phyloP scores from a whole-genome alignment of 2,113 vertebrate genomes.

The Rhabdomys dilectus region DNA sequence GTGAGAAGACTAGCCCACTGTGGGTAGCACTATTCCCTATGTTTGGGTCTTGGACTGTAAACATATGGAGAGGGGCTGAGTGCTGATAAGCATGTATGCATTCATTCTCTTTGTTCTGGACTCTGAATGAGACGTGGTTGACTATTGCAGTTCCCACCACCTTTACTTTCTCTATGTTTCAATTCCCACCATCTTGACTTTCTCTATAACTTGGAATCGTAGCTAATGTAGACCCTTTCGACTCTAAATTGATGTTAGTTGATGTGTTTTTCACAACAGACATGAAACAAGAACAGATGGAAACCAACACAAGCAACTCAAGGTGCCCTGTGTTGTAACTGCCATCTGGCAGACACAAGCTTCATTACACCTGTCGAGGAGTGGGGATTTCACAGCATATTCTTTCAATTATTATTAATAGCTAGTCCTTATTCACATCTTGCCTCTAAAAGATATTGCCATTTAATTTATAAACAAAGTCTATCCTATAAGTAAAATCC shows the following conservation, averaged over 20 bases:
- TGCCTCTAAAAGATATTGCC: not conserved
- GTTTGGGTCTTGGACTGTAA: not conserved
- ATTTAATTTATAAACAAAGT: not conserved
- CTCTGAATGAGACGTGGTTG: not conserved
- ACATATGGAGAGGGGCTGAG: not conserved
- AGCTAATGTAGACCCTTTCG: not conserved
- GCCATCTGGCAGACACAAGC: not conserved
- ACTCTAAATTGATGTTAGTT: not conserved
- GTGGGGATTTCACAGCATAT: not conserved
- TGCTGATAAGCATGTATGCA: not conserved
- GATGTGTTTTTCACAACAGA: not conserved
- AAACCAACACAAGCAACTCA: not conserved
- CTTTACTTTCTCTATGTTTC: not conserved
- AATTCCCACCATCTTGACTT: not conserved
- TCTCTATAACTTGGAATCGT: not conserved
- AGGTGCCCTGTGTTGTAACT: rapidly evolving
- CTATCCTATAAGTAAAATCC: not conserved
- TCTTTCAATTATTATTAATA: slow-evolving; percentile 43
- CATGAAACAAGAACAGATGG: not conserved
- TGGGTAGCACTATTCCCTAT: not conserved
- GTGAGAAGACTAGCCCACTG: too few relatives aligned
- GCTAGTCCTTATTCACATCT: not conserved
- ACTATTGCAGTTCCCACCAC: not conserved
- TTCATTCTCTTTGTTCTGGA: not conserved
- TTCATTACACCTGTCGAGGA: not conserved